A percentile compares a stretch with the other conserved stretches of the same genome.
phyloP scores from a whole-genome alignment of 2,888 invertebrate genomes.

The Oscheius myriophilus region DNA sequence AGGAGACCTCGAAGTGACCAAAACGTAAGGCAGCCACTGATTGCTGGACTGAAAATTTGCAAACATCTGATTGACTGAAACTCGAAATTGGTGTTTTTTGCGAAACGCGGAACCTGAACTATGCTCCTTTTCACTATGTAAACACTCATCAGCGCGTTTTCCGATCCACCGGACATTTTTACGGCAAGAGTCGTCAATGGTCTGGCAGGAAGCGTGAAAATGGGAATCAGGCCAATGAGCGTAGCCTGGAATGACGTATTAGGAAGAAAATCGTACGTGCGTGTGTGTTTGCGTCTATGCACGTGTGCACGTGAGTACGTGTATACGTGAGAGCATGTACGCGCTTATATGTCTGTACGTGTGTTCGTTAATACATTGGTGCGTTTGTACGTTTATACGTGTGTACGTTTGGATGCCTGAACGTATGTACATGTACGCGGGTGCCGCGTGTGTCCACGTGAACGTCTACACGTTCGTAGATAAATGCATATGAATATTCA shows the following conservation, averaged over 20 bases:
- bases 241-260: slow-evolving; percentile 3
- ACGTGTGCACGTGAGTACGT: no score
- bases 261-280: not conserved
- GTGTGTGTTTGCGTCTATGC: not conserved
- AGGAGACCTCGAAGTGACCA: slow-evolving; percentile 11
- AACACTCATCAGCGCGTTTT: not conserved
- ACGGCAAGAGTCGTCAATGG: not conserved
- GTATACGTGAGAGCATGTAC: no score
- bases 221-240: slow-evolving; percentile 11
- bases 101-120: slow-evolving; percentile 3
- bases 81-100: not conserved
- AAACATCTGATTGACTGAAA: slow-evolving; percentile 20
- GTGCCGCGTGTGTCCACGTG: no score
- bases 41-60: slow-evolving; percentile 6
- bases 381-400: no score
- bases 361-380: no score
- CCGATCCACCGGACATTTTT: not conserved
- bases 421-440: no score
- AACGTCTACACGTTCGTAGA: no score
- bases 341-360: no score
- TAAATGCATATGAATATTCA: no score
- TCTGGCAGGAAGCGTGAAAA: slow-evolving; percentile 6
- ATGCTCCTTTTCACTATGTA: slow-evolving; percentile 1
- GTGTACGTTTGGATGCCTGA: no score
- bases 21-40: slow-evolving; percentile 8